Percentiles rank a stretch among this genome's conserved stretches.
phyloP scores from a whole-genome alignment of 2,888 invertebrate genomes.

The Scrobipalpa atriplicella region DNA sequence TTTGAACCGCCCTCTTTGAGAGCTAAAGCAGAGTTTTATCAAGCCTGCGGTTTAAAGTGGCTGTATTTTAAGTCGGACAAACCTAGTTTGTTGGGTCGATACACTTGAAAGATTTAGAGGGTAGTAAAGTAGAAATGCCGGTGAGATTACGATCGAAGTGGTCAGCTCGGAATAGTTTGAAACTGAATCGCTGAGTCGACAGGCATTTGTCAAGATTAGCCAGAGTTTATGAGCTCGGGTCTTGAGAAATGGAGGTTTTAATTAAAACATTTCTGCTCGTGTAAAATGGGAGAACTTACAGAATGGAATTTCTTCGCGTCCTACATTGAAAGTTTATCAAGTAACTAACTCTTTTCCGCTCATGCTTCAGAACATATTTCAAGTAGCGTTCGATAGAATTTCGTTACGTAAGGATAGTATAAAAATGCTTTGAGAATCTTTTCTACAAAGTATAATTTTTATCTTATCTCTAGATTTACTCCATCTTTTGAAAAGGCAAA shows the following conservation, averaged over 20 bases:
- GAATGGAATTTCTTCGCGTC: conserved; percentile 11
- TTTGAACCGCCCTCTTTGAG: conserved; percentile 41
- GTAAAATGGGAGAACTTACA: conserved; percentile 12
- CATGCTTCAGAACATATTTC: background rate
- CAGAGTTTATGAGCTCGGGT: conserved; percentile 3
- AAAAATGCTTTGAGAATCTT: too few relatives aligned
- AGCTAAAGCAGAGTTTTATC: conserved; percentile 29
- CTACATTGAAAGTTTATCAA: conserved; percentile 13
- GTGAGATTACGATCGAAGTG: conserved; percentile 40
- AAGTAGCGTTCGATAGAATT: too few relatives aligned
- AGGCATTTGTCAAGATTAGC: conserved; percentile 25
- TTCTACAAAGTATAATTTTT: too few relatives aligned
- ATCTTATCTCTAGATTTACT: too few relatives aligned
- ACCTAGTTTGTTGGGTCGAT: conserved; percentile 42
- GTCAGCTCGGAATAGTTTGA: conserved; percentile 15
- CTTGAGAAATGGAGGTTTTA: conserved; percentile 13
- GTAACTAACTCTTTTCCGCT: background rate
- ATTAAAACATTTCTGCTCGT: conserved; percentile 27
- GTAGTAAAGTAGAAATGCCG: conserved; percentile 43
- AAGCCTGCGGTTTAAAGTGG: conserved; percentile 34
- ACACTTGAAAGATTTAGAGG: conserved; percentile 43
- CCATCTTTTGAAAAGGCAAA: too few relatives aligned
- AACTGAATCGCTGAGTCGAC: background rate
- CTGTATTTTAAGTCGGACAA: conserved; percentile 41
- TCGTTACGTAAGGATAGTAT: too few relatives aligned